These are phyloP conservation scores for Meganola albula DNA, from an alignment of 2,888 invertebrate species.

Conservation along the genomic window DNA sequence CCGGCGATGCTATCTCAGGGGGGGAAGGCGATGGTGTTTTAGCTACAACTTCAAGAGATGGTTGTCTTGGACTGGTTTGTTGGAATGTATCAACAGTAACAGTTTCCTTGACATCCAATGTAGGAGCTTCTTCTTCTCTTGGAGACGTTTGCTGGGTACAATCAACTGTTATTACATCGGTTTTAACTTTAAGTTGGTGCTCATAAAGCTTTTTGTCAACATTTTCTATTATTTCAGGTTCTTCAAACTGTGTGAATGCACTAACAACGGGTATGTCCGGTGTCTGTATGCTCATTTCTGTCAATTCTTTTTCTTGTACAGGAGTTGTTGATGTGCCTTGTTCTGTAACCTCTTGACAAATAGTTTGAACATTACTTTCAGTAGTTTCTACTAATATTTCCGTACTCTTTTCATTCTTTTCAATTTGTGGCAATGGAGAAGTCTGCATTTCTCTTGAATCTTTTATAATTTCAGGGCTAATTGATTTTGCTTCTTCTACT, in stretches of 20 bases:
- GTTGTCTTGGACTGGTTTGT: conserved; percentile 44
- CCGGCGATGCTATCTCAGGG: conserved; percentile 6
- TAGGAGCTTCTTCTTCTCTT: conserved; percentile 30
- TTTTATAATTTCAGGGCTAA: conserved; percentile 57
- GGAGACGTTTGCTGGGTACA: conserved; percentile 47
- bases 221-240: too few relatives aligned
- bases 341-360: conserved; percentile 45
- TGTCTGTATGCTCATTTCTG: conserved; percentile 59
- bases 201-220: too few relatives aligned
- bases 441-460: conserved; percentile 75
- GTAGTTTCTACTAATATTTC: conserved; percentile 55
- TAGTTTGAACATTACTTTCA: conserved; percentile 62
- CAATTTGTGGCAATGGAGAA: conserved; percentile 58
- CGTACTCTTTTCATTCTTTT: conserved; percentile 57
- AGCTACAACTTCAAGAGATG: conserved; percentile 9
- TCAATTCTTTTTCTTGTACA: conserved; percentile 41
- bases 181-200: conserved; percentile 20
- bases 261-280: conserved; percentile 54
- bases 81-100: conserved; percentile 38
- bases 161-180: conserved; percentile 33
- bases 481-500: conserved; percentile 32
- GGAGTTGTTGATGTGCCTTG: conserved; percentile 63
- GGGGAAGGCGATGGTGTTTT: not conserved
- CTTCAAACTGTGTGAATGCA: conserved; percentile 65
- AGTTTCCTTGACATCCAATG: conserved; percentile 30